Conservation (phyloP, 2,888 invertebrate genomes). For the Esperia sulphurella region DNA sequence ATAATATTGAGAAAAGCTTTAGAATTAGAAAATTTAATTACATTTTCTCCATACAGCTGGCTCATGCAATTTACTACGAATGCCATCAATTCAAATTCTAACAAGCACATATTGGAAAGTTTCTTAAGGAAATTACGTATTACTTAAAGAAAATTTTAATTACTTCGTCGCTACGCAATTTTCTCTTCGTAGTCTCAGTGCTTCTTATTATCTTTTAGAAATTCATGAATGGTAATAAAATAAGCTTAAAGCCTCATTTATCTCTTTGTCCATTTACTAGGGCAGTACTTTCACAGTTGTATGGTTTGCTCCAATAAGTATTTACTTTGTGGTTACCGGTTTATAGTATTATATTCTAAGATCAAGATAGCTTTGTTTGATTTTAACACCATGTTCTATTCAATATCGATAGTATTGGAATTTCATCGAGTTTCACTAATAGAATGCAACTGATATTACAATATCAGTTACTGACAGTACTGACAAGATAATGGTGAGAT, state of each 20-base stretch:
- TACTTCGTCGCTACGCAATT: too few relatives aligned
- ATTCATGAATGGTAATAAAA: neutral
- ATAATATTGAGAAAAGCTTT: too few relatives aligned
- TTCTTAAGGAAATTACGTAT: neutral
- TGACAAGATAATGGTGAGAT: neutral
- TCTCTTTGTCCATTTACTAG: conserved; percentile 5
- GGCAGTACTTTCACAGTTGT: conserved; percentile 11
- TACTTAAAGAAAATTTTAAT: too few relatives aligned
- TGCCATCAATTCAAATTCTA: neutral
- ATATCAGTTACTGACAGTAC: neutral
- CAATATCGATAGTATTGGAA: conserved; percentile 4
- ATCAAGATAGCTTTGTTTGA: conserved; percentile 42
- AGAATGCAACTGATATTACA: conserved; percentile 2
- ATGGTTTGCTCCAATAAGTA: conserved; percentile 7
- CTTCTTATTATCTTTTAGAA: neutral
- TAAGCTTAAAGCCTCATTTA: neutral
- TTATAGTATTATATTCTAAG: conserved; percentile 24
- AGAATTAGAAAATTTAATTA: too few relatives aligned
- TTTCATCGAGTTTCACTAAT: conserved; percentile 8
- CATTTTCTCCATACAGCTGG: too few relatives aligned
- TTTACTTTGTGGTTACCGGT: conserved; percentile 12
- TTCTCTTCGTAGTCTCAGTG: too few relatives aligned
- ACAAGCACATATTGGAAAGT: neutral
- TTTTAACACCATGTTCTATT: neutral
- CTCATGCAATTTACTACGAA: neutral